A percentile compares a stretch with the other conserved stretches of the same genome.
Conservation (phyloP, 2,113 vertebrate genomes). For the Tetrao urogallus region DNA sequence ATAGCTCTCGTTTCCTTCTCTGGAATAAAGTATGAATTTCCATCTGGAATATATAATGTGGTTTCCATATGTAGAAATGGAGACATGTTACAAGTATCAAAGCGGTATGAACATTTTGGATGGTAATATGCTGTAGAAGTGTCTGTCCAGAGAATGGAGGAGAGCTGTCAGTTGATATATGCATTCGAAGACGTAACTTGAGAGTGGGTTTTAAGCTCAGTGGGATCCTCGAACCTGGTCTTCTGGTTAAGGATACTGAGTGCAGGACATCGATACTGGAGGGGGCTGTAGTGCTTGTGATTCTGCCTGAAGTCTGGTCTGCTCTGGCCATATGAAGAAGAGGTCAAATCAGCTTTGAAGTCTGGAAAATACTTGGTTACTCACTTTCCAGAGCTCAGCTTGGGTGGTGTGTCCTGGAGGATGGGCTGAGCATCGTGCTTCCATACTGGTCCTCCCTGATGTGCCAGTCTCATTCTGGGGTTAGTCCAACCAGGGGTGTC, state of each 20-base stretch:
- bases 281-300: neutral
- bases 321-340: neutral
- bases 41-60: conserved; percentile 60
- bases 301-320: neutral
- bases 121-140: conserved; percentile 14
- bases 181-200: neutral
- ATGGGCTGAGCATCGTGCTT: accelerated
- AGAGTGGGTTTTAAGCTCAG: neutral
- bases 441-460: accelerated
- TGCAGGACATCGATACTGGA: neutral
- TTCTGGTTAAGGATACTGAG: neutral
- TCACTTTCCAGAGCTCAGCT: neutral
- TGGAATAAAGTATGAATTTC: conserved; percentile 30
- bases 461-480: neutral
- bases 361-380: neutral
- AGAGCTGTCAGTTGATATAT: neutral
- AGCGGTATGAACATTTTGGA: neutral
- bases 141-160: neutral
- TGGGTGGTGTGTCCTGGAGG: neutral
- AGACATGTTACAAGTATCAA: conserved; percentile 28
- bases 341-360: neutral
- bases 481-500: neutral
- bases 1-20: conserved; percentile 47
- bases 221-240: neutral
- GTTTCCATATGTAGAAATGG: conserved; percentile 61